These are phyloP conservation scores for Aepyceros melampus DNA, from an alignment of 2,113 vertebrate species.

Conservation along the genomic window DNA sequence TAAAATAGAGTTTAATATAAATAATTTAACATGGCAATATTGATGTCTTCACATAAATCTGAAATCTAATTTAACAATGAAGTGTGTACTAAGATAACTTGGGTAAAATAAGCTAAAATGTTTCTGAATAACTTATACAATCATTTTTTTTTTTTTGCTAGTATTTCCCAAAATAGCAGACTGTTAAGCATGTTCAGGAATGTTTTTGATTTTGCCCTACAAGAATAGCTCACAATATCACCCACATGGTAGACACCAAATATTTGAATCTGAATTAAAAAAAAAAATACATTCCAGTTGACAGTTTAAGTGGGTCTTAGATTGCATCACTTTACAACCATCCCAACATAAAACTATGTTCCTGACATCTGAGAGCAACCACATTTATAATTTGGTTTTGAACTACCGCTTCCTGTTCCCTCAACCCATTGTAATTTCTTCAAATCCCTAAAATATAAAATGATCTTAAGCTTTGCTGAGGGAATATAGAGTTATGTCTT, in stretches of 20 bases:
- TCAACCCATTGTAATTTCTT: not conserved
- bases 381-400: not conserved
- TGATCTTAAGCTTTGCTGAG: not conserved
- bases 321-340: not conserved
- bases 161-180: not conserved
- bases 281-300: not conserved
- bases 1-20: not conserved
- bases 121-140: not conserved
- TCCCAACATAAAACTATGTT: not conserved
- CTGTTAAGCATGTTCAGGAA: not conserved
- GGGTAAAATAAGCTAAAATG: not conserved
- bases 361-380: not conserved
- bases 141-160: not conserved
- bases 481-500: not conserved
- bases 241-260: not conserved
- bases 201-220: not conserved
- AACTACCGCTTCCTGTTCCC: not conserved
- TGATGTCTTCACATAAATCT: not conserved
- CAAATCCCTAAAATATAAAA: not conserved
- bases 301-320: not conserved
- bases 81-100: not conserved
- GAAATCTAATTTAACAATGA: not conserved
- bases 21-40: not conserved
- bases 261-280: not conserved
- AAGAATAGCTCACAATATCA: not conserved